Percentiles rank a stretch among this genome's conserved stretches.
phyloP scores from a whole-genome alignment of 2,113 vertebrate species.

The Cepphus grylle region DNA sequence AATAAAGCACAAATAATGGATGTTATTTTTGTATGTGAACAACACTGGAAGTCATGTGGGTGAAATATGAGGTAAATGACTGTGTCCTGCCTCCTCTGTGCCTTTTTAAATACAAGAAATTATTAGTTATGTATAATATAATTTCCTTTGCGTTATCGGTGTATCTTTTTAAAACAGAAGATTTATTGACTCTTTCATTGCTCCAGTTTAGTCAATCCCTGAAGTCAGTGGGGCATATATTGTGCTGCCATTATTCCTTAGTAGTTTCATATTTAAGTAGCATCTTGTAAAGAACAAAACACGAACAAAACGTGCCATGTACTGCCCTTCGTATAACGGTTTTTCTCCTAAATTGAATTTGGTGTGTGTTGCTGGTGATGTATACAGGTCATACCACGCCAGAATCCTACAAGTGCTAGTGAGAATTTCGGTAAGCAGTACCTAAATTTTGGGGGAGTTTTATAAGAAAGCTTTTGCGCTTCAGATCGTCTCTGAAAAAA shows the following conservation, averaged over 20 bases:
- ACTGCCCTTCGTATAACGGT: neutral
- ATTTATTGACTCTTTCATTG: constrained; percentile 40
- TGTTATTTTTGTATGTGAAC: constrained; percentile 49
- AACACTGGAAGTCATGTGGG: constrained; percentile 47
- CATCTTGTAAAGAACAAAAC: neutral
- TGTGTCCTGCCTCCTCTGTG: constrained; percentile 40
- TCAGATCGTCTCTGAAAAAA: neutral
- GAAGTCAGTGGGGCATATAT: neutral
- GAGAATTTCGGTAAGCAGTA: neutral
- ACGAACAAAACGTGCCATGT: neutral
- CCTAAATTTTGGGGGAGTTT: neutral
- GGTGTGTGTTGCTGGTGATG: neutral
- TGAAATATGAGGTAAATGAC: constrained; percentile 50
- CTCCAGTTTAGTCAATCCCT: neutral
- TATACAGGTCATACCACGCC: neutral
- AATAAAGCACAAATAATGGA: constrained; percentile 68
- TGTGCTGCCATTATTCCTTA: neutral
- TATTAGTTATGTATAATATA: constrained; percentile 33
- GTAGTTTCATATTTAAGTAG: neutral
- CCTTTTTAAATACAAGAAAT: constrained; percentile 25
- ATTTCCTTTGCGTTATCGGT: constrained; percentile 45
- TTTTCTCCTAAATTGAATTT: neutral
- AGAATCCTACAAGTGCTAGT: neutral
- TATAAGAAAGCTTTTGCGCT: neutral
- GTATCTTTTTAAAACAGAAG: constrained; percentile 29